phyloP scores from a whole-genome alignment of 1,140 invertebrate genomes.

The Bombus pyrosoma region DNA sequence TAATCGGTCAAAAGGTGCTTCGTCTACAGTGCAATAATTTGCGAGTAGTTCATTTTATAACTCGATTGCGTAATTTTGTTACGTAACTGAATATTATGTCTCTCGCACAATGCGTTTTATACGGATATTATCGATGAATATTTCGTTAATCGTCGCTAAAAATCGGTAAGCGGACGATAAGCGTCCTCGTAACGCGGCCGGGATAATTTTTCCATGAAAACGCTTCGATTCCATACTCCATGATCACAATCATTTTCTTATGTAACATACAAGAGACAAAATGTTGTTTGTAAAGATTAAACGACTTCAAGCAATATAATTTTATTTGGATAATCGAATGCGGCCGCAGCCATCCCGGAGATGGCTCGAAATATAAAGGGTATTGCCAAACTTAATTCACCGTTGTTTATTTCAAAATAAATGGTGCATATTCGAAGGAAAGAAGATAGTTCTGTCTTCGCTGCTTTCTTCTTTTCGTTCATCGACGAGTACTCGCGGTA shows the following conservation, averaged over 20 bases:
- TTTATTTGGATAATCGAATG: not conserved
- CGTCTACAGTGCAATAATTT: conserved; percentile 17
- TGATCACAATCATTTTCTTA: not conserved
- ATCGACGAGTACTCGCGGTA: not conserved
- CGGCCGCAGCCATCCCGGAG: not conserved
- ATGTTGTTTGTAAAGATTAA: not conserved
- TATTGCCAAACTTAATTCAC: conserved; percentile 21
- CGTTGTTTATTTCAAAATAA: not conserved
- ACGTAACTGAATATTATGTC: not conserved
- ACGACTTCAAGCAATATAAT: not conserved
- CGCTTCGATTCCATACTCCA: not conserved
- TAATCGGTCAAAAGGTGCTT: conserved; percentile 17
- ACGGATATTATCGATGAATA: not conserved
- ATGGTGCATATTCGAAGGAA: not conserved
- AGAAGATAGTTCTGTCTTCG: not conserved
- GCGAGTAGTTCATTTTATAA: not conserved
- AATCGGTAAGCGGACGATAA: not conserved
- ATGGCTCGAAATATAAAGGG: not conserved
- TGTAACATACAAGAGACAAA: not conserved
- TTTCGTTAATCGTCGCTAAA: not conserved
- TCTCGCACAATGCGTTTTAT: conserved; percentile 14
- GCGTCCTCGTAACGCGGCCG: not conserved
- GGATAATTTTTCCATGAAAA: not conserved
- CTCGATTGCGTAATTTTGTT: conserved; percentile 3
- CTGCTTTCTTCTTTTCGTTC: not conserved